These are phyloP conservation scores for Noctuana brunneofusca DNA, from an alignment of 2,888 invertebrate genomes.

Conservation along the genomic window DNA sequence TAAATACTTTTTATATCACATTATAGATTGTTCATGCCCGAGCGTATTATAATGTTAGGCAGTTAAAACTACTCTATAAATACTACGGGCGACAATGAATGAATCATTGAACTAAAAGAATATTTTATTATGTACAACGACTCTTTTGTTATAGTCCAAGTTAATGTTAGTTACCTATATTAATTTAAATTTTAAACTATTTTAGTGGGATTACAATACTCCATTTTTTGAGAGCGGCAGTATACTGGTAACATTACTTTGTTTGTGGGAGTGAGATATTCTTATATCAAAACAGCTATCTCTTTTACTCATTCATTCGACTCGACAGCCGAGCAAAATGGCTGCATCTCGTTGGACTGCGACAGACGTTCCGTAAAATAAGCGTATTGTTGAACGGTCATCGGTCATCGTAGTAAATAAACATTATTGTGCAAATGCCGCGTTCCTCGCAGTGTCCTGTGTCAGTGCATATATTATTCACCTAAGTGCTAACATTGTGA, in stretches of 20 bases:
- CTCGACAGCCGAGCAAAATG: slow-evolving; percentile 65
- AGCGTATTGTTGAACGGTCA: slow-evolving; percentile 57
- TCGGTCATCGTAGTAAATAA: slow-evolving; percentile 66
- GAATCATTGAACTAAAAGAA: no score
- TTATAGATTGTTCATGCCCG: no score
- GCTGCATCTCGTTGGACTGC: slow-evolving; percentile 69
- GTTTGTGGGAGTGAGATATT: slow-evolving; percentile 7
- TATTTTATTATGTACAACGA: no score
- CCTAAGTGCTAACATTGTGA: slow-evolving; percentile 58
- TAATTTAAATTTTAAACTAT: no score
- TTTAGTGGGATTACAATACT: no score
- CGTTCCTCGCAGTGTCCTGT: slow-evolving; percentile 54
- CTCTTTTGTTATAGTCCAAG: no score
- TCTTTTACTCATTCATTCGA: slow-evolving; percentile 53
- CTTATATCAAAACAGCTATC: slow-evolving; percentile 28
- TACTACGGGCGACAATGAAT: no score
- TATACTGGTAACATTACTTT: slow-evolving; percentile 1
- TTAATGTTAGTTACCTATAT: no score
- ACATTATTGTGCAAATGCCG: slow-evolving; percentile 59
- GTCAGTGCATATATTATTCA: slow-evolving; percentile 63
- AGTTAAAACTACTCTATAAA: no score
- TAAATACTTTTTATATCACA: no score
- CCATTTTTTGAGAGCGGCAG: no score
- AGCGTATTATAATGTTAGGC: no score
- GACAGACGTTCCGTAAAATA: slow-evolving; percentile 71